These are phyloP conservation scores for Fistularia commersonii DNA, from an alignment of 2,797 vertebrate genomes.

Conservation along the genomic window DNA sequence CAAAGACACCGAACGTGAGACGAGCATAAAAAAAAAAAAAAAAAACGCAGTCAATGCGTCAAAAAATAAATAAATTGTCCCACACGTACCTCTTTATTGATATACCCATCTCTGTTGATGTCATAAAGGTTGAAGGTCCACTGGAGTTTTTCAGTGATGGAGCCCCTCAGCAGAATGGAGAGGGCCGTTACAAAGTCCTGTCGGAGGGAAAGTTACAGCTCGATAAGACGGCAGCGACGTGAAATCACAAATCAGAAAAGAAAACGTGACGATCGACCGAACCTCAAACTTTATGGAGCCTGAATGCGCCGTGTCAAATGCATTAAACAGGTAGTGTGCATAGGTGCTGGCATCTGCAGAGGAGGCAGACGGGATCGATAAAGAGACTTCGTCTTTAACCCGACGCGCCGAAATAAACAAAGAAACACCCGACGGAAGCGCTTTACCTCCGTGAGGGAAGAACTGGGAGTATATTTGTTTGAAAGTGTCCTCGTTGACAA, in stretches of 20 bases:
- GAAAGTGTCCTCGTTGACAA: slow-evolving; percentile 95
- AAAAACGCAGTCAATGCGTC: not conserved
- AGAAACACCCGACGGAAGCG: not conserved
- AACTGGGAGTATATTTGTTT: slow-evolving; percentile 98
- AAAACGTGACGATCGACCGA: not conserved
- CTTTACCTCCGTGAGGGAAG: slow-evolving; percentile 93
- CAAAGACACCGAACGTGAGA: not conserved
- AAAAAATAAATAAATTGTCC: too few species aligned
- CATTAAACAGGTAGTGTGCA: slow-evolving; percentile 97
- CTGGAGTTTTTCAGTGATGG: slow-evolving; percentile 89
- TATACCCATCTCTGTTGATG: slow-evolving; percentile 94
- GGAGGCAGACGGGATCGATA: not conserved
- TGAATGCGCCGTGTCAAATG: slow-evolving; percentile 89
- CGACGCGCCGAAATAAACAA: not conserved
- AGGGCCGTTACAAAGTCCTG: slow-evolving; percentile 95
- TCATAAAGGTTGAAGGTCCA: slow-evolving; percentile 98
- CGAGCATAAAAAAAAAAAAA: not conserved
- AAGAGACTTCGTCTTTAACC: not conserved
- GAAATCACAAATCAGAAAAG: not conserved
- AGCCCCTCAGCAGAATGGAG: slow-evolving; percentile 89
- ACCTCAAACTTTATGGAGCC: slow-evolving; percentile 96
- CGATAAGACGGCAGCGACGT: not conserved
- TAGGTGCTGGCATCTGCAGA: slow-evolving; percentile 91
- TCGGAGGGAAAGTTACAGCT: slow-evolving; percentile 12
- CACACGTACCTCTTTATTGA: slow-evolving; percentile 92